Evolutionary conservation across 2,113 vertebrate genomes (phyloP).

Genomic region (Mormoops blainvillei): DNA sequence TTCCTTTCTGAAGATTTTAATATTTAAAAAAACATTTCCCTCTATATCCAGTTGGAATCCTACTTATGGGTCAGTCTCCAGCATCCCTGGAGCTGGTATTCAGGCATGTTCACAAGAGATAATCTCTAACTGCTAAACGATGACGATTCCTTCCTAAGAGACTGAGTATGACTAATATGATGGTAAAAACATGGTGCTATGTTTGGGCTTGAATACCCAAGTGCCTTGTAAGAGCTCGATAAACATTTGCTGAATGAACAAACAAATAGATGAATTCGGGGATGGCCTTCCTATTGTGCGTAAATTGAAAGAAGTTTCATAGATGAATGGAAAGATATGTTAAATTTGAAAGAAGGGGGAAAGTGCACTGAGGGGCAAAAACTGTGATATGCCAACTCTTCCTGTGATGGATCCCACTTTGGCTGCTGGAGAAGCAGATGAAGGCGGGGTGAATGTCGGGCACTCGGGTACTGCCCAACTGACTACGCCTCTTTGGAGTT

Average conservation of each 20-base stretch:
- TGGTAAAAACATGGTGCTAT: not conserved
- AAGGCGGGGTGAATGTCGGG: not conserved
- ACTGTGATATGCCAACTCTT: not conserved
- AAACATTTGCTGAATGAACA: not conserved
- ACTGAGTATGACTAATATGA: not conserved
- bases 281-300: not conserved
- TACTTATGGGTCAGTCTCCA: not conserved
- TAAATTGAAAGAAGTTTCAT: not conserved
- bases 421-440: not conserved
- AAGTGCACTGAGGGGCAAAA: not conserved
- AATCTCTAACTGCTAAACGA: not conserved
- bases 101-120: not conserved
- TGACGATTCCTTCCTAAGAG: not conserved
- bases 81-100: not conserved
- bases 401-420: not conserved
- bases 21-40: not conserved
- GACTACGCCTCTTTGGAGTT: not conserved
- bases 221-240: not conserved
- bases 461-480: not conserved
- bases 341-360: not conserved
- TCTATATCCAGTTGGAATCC: not conserved
- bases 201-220: slow-evolving; percentile 4
- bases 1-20: not conserved
- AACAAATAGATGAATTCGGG: slow-evolving; percentile 1
- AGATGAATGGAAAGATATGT: not conserved